Conservation (phyloP, 2,797 vertebrate species). For the Todus mexicanus region DNA sequence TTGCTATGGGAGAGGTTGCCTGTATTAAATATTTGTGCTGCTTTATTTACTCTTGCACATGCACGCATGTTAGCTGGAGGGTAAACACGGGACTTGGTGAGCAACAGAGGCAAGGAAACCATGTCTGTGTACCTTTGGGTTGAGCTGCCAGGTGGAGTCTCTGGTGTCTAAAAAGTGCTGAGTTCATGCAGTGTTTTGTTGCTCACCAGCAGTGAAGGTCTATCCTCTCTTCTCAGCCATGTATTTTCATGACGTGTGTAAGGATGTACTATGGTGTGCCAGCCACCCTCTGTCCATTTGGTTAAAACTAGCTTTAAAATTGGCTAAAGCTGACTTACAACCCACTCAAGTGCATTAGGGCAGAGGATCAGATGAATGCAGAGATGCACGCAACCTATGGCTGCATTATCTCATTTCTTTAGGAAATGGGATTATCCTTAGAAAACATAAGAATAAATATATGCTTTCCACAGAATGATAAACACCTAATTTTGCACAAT, state of each 20-base stretch:
- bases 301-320: not conserved
- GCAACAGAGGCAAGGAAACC: not conserved
- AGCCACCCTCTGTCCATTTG: not conserved
- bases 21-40: slow-evolving; percentile 1
- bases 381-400: not conserved
- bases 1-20: not conserved
- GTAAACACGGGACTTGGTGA: not conserved
- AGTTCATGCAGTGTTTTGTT: not conserved
- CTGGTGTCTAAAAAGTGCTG: not conserved
- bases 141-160: not conserved
- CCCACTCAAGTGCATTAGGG: not conserved
- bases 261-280: not conserved
- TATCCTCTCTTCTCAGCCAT: not conserved
- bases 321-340: not conserved
- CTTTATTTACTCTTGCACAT: not conserved
- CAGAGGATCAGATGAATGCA: not conserved
- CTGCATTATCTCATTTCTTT: not conserved
- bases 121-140: not conserved
- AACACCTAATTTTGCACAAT: not conserved
- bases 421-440: not conserved
- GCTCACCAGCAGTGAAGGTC: not conserved
- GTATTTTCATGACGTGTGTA: not conserved
- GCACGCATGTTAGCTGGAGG: fast-evolving
- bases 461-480: not conserved
- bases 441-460: not conserved